Conservation (phyloP, 2,888 invertebrate genomes). For the Drosophila emarginata region DNA sequence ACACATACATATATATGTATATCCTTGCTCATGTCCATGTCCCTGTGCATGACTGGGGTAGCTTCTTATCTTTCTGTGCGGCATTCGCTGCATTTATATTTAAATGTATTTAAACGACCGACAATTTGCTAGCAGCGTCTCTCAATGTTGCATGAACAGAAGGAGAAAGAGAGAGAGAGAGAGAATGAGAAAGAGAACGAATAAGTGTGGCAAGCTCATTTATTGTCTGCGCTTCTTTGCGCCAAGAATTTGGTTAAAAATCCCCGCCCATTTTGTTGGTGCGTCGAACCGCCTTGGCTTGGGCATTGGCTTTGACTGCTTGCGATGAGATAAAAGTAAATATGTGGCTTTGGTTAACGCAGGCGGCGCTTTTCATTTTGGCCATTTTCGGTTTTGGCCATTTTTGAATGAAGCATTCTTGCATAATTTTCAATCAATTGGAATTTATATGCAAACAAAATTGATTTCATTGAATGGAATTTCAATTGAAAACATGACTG, state of each 20-base stretch:
- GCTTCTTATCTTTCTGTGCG: constrained; percentile 40
- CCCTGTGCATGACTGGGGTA: constrained; percentile 33
- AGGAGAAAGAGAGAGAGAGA: neutral
- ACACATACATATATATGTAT: neutral
- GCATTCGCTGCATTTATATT: constrained; percentile 66
- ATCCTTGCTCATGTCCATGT: constrained; percentile 19
- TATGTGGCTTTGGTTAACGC: constrained; percentile 70
- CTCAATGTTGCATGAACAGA: constrained; percentile 51
- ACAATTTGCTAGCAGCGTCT: constrained; percentile 72
- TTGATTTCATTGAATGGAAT: neutral
- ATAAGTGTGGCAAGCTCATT: constrained; percentile 50
- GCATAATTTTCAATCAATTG: constrained; percentile 68
- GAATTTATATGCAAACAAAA: constrained; percentile 11
- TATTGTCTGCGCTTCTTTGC: constrained; percentile 52
- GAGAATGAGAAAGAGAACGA: neutral
- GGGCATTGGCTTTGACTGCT: constrained; percentile 66
- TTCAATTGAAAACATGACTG: neutral
- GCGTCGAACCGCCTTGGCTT: constrained; percentile 59
- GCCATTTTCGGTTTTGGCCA: constrained; percentile 22
- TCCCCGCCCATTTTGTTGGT: constrained; percentile 62
- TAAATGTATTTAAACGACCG: constrained; percentile 78
- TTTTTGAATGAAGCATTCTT: constrained; percentile 48
- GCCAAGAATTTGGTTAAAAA: constrained; percentile 24
- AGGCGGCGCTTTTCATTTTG: constrained; percentile 55
- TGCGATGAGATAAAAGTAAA: constrained; percentile 71